Evolutionary conservation across 2,797 vertebrate species (phyloP).

Genomic region (Xenentodon cancila): DNA sequence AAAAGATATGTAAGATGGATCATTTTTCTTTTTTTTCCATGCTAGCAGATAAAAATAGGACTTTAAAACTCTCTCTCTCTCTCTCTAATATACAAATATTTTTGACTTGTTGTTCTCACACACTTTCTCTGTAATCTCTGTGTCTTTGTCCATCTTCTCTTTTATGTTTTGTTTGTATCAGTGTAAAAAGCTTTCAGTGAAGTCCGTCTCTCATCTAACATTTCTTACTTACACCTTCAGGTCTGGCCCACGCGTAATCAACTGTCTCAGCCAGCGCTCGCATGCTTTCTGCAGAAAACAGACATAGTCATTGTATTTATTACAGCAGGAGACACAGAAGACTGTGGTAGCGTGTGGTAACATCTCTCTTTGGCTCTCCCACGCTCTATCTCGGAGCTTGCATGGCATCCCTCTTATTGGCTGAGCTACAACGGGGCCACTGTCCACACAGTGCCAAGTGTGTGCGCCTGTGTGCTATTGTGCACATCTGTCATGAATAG

Average conservation of each 20-base stretch:
- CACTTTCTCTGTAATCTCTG: conserved; percentile 3
- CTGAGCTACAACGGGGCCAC: conserved; percentile 66
- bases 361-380: conserved; percentile 64
- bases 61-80: conserved; percentile 26
- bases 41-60: conserved; percentile 34
- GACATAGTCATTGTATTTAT: conserved; percentile 61
- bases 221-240: conserved; percentile 61
- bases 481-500: conserved; percentile 68
- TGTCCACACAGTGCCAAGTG: conserved; percentile 63
- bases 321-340: conserved; percentile 58
- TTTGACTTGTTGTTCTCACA: conserved; percentile 29
- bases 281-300: conserved; percentile 54
- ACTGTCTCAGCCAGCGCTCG: conserved; percentile 51
- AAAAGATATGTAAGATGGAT: background rate
- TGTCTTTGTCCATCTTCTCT: conserved; percentile 21
- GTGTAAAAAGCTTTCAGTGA: conserved; percentile 67
- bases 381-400: conserved; percentile 59
- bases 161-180: conserved; percentile 56
- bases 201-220: conserved; percentile 57
- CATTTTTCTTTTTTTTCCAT: conserved; percentile 14
- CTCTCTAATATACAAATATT: conserved; percentile 31
- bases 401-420: conserved; percentile 70
- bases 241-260: conserved; percentile 56
- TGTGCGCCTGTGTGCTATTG: conserved; percentile 47
- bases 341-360: conserved; percentile 57